Percentiles rank a stretch among this genome's conserved stretches.
Evolutionary conservation across 1,140 invertebrate genomes (phyloP).

Genomic region (Drosophila mojavensis): DNA sequence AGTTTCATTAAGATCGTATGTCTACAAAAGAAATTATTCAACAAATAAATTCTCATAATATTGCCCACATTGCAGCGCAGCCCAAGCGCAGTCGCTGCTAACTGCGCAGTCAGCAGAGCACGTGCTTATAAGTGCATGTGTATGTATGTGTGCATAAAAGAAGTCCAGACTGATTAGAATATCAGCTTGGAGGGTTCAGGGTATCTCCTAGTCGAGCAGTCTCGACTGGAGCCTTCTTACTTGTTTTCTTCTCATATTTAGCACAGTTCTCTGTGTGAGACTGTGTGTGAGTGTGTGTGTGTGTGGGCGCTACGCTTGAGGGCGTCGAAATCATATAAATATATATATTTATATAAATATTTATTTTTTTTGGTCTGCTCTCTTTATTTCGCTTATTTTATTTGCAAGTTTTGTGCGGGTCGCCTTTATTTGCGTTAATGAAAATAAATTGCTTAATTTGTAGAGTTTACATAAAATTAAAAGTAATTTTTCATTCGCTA

Average conservation of each 20-base stretch:
- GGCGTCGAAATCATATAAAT: constrained; percentile 50
- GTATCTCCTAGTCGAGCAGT: no score
- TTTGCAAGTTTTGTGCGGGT: constrained; percentile 25
- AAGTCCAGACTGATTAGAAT: no score
- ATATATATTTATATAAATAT: background rate
- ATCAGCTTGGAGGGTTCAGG: no score
- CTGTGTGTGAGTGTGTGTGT: constrained; percentile 16
- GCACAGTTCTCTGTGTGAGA: constrained; percentile 21
- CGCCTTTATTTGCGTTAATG: constrained; percentile 65
- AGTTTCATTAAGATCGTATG: no score
- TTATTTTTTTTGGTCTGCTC: constrained; percentile 11
- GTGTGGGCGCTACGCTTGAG: constrained; percentile 45
- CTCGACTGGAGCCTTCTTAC: no score
- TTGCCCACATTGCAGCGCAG: no score
- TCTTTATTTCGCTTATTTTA: background rate
- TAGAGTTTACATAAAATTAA: constrained; percentile 60
- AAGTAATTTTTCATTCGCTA: constrained; percentile 43
- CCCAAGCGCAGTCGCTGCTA: no score
- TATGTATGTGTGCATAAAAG: no score
- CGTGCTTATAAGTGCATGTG: no score
- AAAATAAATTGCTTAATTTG: constrained; percentile 80
- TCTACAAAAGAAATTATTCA: no score
- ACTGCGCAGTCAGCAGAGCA: no score
- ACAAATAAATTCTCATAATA: no score
- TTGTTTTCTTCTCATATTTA: constrained; percentile 37